Conservation (phyloP, 2,888 invertebrate genomes). For the Drosophila mettleri region DNA sequence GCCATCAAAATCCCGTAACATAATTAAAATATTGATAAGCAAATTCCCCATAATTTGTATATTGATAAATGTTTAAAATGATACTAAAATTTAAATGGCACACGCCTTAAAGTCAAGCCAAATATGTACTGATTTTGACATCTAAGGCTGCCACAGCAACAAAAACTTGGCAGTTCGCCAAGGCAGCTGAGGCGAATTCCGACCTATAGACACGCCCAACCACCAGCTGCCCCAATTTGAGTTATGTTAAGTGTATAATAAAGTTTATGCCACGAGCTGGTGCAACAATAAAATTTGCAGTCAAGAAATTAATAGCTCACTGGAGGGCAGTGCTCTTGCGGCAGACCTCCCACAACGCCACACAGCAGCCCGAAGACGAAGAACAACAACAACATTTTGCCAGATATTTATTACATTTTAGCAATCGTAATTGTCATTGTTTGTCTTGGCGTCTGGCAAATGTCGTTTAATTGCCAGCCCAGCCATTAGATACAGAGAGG, state of each 20-base stretch:
- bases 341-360: constrained; percentile 34
- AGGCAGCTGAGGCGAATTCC: constrained; percentile 3
- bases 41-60: constrained; percentile 50
- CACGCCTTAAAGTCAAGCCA: neutral
- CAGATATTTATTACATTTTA: constrained; percentile 74
- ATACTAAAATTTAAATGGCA: constrained; percentile 1
- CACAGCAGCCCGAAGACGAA: constrained; percentile 13
- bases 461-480: constrained; percentile 73
- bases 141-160: constrained; percentile 14
- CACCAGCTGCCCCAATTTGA: constrained; percentile 39
- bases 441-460: constrained; percentile 77
- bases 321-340: constrained; percentile 43
- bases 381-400: constrained; percentile 10
- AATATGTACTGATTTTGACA: constrained; percentile 15
- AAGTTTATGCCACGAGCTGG: constrained; percentile 62
- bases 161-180: constrained; percentile 3
- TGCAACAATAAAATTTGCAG: constrained; percentile 65
- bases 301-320: constrained; percentile 54
- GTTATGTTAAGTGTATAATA: constrained; percentile 64
- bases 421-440: constrained; percentile 81
- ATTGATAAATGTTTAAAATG: constrained; percentile 34
- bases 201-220: constrained; percentile 30
- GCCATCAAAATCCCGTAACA: neutral
- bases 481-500: neutral
- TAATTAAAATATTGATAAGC: constrained; percentile 63